Evolutionary conservation across 2,888 invertebrate genomes (phyloP).

Genomic region (Lathronympha strigana): DNA sequence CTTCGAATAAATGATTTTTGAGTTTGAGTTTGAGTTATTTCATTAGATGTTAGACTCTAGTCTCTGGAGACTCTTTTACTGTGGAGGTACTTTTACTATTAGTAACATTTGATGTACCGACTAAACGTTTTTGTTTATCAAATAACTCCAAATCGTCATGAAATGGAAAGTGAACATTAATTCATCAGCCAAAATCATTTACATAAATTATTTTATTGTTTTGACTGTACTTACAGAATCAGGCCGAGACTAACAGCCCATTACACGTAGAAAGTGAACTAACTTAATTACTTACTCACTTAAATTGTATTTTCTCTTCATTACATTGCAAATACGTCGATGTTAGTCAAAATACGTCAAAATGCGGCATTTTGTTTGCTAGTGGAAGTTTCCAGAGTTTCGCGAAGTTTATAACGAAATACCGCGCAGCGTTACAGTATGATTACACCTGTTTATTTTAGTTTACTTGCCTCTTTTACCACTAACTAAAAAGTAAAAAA

Average conservation of each 20-base stretch:
- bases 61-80: no score
- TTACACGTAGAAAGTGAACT: conserved; percentile 64
- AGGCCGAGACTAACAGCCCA: conserved; percentile 67
- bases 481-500: no score
- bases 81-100: no score
- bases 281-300: conserved; percentile 51
- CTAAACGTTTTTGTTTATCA: conserved; percentile 7
- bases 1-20: no score
- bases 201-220: conserved; percentile 57
- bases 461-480: no score
- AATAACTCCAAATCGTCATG: conserved; percentile 44
- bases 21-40: no score
- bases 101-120: no score
- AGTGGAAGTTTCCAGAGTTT: conserved; percentile 1
- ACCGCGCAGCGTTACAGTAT: no score
- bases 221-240: conserved; percentile 56
- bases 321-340: conserved; percentile 54
- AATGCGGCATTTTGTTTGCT: conserved; percentile 1
- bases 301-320: conserved; percentile 55
- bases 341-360: conserved; percentile 50
- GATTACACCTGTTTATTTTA: no score
- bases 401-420: not conserved
- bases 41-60: no score
- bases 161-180: conserved; percentile 55
- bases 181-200: conserved; percentile 43